These are phyloP conservation scores for Tonatia bakeri DNA, from an alignment of 2,113 vertebrate genomes.

Conservation along the genomic window DNA sequence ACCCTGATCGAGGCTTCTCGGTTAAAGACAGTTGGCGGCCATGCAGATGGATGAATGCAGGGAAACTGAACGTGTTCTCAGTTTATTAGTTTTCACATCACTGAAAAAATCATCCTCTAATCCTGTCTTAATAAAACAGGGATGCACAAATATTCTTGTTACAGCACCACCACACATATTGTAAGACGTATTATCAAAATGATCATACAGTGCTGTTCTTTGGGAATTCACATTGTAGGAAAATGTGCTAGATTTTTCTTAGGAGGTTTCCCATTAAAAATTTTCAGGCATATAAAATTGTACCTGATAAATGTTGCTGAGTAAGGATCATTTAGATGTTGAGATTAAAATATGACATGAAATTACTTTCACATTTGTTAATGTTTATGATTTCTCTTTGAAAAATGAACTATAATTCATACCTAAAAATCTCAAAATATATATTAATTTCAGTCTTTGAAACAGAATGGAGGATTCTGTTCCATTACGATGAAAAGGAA, in stretches of 20 bases:
- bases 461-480: neutral
- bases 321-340: neutral
- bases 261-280: neutral
- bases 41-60: neutral
- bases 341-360: neutral
- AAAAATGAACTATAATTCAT: neutral
- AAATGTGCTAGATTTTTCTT: neutral
- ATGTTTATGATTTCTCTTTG: neutral
- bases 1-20: neutral
- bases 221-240: neutral
- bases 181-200: neutral
- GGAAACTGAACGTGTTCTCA: neutral
- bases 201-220: neutral
- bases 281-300: neutral
- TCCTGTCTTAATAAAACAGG: neutral
- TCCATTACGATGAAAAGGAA: neutral
- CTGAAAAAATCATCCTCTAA: neutral
- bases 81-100: neutral
- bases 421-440: neutral
- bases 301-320: neutral
- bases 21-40: neutral
- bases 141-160: neutral
- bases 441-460: neutral
- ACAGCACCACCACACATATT: neutral
- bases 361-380: neutral